Evolutionary conservation across 2,888 invertebrate species (phyloP), one percentile per base, ranked within the genome.

Genomic region (Apotomis betuletana): DNA sequence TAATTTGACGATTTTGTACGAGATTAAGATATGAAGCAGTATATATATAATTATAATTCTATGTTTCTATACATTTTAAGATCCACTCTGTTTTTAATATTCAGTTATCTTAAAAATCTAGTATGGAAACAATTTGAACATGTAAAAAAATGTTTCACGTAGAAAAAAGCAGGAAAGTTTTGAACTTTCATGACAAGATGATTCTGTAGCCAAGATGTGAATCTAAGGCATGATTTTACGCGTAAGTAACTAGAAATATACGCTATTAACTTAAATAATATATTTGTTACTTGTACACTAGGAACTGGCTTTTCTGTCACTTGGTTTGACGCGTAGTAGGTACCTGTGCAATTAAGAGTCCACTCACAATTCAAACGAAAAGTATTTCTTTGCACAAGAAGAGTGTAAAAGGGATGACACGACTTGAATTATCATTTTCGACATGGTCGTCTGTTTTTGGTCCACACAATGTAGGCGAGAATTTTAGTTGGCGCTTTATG

Each of bases 261-360:
- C 15, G 51, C 58, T 64, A 44, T 64, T 57, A 64, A 41, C 44
- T 41, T 41, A 41, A 41, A 41, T 41, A 41, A 41, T 41, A 52
- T 41, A 38, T 61, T 9, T 54, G 64, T 51, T 64, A 59, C 62
- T 65, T 52, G 49, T 13, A 57, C 46, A 70, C 59, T 70, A 70
- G 65, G 70, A 70, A 70, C 70, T 65, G 38, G 54, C 60, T 60
- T 15, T 60, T 46, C 41, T 65, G 63, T 70, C 46, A 64, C 52
- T 41, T 46, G 46, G n/a, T 46, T 61, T 46, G 5, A 55, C 36
- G 38, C n/a, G 38, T 3, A 52, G 52, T 15, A 41, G 41, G 41
- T 4, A 41, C 41, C 49, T 49, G 1, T 12, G 3, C 41, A n/a
- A 1, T 44, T 3, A 5, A 12, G 9, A 27, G 44, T 41, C 55